Evolutionary conservation across 2,888 invertebrate genomes (phyloP).

Genomic region (Orthosia cruda): DNA sequence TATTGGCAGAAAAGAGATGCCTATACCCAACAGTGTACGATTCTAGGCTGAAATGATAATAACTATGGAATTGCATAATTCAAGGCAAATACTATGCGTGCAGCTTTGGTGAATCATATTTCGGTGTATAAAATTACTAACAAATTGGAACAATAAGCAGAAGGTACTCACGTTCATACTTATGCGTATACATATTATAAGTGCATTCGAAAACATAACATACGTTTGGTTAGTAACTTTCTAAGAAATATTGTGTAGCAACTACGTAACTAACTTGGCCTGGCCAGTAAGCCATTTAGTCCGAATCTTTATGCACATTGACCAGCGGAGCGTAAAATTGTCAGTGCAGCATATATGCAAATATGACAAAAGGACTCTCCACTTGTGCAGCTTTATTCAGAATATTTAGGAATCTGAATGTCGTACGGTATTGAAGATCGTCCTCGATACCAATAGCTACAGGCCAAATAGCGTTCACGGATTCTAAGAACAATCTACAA

Average conservation of each 20-base stretch:
- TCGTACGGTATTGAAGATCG: neutral
- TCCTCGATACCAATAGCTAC: neutral
- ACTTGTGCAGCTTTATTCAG: constrained; percentile 4
- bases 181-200: neutral
- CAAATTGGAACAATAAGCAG: neutral
- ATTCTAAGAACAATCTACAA: neutral
- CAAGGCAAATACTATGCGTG: no score
- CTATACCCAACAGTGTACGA: no score
- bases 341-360: constrained; percentile 16
- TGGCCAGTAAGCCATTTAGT: neutral
- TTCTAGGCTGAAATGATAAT: no score
- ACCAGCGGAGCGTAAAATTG: neutral
- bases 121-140: neutral
- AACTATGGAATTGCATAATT: no score
- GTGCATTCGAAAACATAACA: neutral
- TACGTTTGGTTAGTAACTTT: neutral
- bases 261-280: neutral
- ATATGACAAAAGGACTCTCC: constrained; percentile 2
- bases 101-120: no score
- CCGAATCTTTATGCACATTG: constrained; percentile 1
- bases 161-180: neutral
- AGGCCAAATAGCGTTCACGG: neutral
- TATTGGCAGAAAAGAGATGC: no score
- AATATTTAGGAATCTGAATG: constrained; percentile 15
- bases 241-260: neutral